A percentile compares a stretch with the other conserved stretches of the same genome.
Evolutionary conservation across 2,888 invertebrate species (phyloP).

Genomic region (Cremastinae sp.): DNA sequence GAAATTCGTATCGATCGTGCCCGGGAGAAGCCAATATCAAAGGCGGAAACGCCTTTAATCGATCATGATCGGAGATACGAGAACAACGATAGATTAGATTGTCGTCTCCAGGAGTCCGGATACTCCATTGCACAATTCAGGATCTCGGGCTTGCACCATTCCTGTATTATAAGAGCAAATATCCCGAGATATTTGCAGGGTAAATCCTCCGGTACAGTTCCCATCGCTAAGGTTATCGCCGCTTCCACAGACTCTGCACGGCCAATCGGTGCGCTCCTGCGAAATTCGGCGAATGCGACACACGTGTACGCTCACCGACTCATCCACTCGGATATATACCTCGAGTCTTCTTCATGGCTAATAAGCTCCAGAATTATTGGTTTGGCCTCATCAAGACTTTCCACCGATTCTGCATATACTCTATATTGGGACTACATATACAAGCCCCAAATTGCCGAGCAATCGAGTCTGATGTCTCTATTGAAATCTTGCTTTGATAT

Average conservation of each 20-base stretch:
- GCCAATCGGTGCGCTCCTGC: too few relatives aligned
- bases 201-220: conserved; percentile 28
- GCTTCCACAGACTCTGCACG: conserved; percentile 21
- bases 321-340: too few relatives aligned
- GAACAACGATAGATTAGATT: conserved; percentile 50
- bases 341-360: too few relatives aligned
- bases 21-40: conserved; percentile 26
- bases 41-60: conserved; percentile 39
- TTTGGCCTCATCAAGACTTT: too few relatives aligned
- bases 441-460: too few relatives aligned
- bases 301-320: too few relatives aligned
- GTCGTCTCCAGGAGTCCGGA: conserved; percentile 13
- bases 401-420: too few relatives aligned
- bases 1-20: conserved; percentile 22
- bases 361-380: too few relatives aligned
- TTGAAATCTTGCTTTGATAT: too few relatives aligned
- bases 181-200: conserved; percentile 59
- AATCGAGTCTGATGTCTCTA: too few relatives aligned
- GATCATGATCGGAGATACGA: conserved; percentile 51
- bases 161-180: conserved; percentile 61
- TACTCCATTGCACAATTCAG: conserved; percentile 1
- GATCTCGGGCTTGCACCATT: conserved; percentile 39
- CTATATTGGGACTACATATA: too few relatives aligned
- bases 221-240: conserved; percentile 29
- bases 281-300: too few relatives aligned